phyloP scores from a whole-genome alignment of 2,113 vertebrate genomes.

The Talpa occidentalis region DNA sequence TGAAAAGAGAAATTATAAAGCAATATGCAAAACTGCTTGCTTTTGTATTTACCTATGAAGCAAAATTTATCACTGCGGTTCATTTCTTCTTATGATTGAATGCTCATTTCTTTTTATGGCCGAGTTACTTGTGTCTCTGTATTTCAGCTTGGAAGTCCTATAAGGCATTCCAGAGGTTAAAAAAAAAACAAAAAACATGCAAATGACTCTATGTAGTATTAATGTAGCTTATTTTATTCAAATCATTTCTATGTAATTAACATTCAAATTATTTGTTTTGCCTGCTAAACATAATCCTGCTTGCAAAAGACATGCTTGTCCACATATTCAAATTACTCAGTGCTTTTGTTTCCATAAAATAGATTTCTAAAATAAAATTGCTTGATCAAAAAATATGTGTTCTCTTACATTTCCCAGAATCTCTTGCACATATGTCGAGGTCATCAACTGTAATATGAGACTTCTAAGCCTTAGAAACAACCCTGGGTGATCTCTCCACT shows the following conservation, averaged over 20 bases:
- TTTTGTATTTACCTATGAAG: background rate
- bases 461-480: constrained; percentile 36
- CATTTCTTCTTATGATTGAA: constrained; percentile 13
- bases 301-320: background rate
- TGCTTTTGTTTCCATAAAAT: constrained; percentile 21
- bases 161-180: background rate
- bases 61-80: background rate
- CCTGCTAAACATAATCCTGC: background rate
- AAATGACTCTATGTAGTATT: background rate
- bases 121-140: constrained; percentile 30
- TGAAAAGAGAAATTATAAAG: background rate
- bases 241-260: background rate
- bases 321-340: background rate
- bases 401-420: constrained; percentile 9
- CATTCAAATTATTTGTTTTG: constrained; percentile 41
- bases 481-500: background rate
- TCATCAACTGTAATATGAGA: constrained; percentile 25
- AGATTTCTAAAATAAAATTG: constrained; percentile 25
- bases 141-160: constrained; percentile 14
- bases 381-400: constrained; percentile 26
- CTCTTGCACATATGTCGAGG: background rate
- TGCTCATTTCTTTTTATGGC: too few species aligned
- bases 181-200: background rate
- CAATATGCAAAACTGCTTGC: constrained; percentile 2
- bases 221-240: background rate